Evolutionary conservation across 2,797 vertebrate species (phyloP), one percentile per base, ranked within the genome.

Genomic region (Salarias fasciatus): DNA sequence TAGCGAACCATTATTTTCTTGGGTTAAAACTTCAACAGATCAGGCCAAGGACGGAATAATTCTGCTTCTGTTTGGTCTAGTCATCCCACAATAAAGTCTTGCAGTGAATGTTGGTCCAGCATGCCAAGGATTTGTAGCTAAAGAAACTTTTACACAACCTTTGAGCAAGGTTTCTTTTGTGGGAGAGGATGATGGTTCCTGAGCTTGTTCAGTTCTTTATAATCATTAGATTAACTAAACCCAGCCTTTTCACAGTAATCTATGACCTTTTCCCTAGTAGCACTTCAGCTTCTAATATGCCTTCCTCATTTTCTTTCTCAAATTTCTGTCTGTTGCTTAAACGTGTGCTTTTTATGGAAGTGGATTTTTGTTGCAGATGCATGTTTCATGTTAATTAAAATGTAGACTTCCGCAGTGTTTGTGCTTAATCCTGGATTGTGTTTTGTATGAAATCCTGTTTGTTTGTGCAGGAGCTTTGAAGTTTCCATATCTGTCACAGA

Each of bases 1-100:
- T 31, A n/a, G 5, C 60, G 63, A 43, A 55, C 72, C 61, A 58
- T 38, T 55, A 63, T 51, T 40, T 30, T 54, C 29, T 33, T 47
- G 41, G 11, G 53, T 5, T 41, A 48, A 31, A 18, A n/a, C 36
- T 11, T 54, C 44, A 13, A 6, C 28, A 44, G 51, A 58, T 15
- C 41, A 24, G 37, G 37, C 45, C 51, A 62, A 41, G 11, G 46
- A 41, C 51, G 44, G 42, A 51, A 13, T 13, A 42, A 41, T 5
- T 5, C 14, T 31, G 5, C 36, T 15, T 2, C 11, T 12, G 13
- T 53, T 43, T 15, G 10, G 28, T 30, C 37, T 12, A 40, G 11
- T 46, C 15, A 5, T 47, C 29, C 35, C 11, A 37, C 37, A 50
- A 28, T 2, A 53, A 61, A 51, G 37, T 35, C 1, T 49, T 10